phyloP scores from a whole-genome alignment of 2,113 vertebrate genomes.

The Excalfactoria chinensis region DNA sequence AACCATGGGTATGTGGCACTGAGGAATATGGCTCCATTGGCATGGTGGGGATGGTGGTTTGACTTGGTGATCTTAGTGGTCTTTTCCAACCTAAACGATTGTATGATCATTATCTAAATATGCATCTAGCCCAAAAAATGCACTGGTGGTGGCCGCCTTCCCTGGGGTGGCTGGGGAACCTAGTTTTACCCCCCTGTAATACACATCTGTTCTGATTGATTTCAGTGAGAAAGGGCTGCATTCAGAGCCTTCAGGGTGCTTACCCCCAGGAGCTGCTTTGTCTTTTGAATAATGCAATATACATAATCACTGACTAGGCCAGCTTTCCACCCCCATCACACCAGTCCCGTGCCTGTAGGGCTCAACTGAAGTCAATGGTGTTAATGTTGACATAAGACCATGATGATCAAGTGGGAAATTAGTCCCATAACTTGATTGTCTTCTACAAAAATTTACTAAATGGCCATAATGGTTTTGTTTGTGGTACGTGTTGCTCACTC shows the following conservation, averaged over 20 bases:
- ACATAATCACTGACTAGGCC: constrained; percentile 2
- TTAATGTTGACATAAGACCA: constrained; percentile 58
- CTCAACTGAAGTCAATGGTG: constrained; percentile 47
- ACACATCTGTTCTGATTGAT: background rate
- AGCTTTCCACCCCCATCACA: constrained; percentile 19
- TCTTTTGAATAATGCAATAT: constrained; percentile 31
- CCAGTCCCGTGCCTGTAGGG: constrained; percentile 40
- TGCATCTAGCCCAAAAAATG: background rate
- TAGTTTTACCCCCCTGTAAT: background rate
- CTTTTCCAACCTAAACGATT: too few species aligned
- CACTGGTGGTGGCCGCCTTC: background rate
- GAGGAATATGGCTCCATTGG: too few species aligned
- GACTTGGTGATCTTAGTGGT: too few species aligned
- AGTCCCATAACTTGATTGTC: constrained; percentile 19
- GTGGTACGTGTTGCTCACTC: constrained; percentile 54
- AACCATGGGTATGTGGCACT: too few species aligned
- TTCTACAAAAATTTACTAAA: constrained; percentile 53
- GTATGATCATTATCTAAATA: background rate
- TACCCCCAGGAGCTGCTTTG: constrained; percentile 15
- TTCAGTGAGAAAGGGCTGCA: constrained; percentile 3
- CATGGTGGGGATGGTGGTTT: too few species aligned
- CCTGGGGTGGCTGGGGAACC: background rate
- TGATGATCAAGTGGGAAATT: constrained; percentile 51
- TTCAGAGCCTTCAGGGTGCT: background rate
- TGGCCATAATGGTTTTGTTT: constrained; percentile 53